A percentile compares a stretch with the other conserved stretches of the same genome.
phyloP scores from a whole-genome alignment of 2,888 invertebrate species.

The Troides helena region DNA sequence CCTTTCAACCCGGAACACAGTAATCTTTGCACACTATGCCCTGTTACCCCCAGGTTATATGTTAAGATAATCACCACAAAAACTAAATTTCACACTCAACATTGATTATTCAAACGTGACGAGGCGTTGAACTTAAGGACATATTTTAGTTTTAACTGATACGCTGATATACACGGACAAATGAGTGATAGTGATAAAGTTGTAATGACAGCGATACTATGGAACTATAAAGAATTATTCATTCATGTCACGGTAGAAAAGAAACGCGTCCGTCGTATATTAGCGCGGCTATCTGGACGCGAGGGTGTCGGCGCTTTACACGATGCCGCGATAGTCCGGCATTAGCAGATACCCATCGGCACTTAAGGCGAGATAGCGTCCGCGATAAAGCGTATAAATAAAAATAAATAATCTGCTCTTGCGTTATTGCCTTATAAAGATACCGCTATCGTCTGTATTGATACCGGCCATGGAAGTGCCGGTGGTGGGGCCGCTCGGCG shows the following conservation, averaged over 20 bases:
- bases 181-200: too few species aligned
- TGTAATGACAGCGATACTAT: too few species aligned
- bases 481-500: conserved; percentile 51
- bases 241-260: conserved; percentile 9
- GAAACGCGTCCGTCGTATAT: conserved; percentile 27
- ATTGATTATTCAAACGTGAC: too few species aligned
- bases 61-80: too few species aligned
- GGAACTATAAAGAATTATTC: conserved; percentile 2
- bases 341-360: conserved; percentile 72
- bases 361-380: conserved; percentile 59
- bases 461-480: conserved; percentile 47
- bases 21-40: too few species aligned
- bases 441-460: conserved; percentile 60
- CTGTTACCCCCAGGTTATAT: too few species aligned
- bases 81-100: too few species aligned
- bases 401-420: conserved; percentile 66
- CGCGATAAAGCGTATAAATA: conserved; percentile 68
- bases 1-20: too few species aligned
- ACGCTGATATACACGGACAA: too few species aligned
- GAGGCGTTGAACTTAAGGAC: too few species aligned
- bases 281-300: conserved; percentile 32
- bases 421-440: conserved; percentile 65
- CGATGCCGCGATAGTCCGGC: conserved; percentile 63
- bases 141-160: too few species aligned
- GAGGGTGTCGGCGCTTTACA: conserved; percentile 46